Conservation (phyloP, 2,113 vertebrate species). For the Oncorhynchus keta region DNA sequence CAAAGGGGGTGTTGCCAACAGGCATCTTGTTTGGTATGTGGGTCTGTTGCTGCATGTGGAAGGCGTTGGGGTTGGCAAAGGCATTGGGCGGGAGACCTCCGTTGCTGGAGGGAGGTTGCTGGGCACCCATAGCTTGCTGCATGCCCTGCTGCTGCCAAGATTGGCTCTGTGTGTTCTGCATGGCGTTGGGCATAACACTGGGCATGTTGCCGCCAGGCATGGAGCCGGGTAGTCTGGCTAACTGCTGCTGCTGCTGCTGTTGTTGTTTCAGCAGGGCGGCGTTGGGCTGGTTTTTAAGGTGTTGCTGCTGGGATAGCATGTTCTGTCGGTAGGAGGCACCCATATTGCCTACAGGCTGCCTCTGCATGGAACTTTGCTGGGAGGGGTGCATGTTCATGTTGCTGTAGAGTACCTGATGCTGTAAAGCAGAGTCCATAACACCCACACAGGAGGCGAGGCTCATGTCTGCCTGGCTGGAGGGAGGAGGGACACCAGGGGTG, state of each 20-base stretch:
- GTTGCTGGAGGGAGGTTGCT: conserved; percentile 68
- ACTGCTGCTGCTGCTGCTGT: conserved; percentile 54
- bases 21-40: conserved; percentile 84
- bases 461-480: conserved; percentile 80
- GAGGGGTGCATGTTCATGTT: conserved; percentile 76
- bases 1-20: conserved; percentile 67
- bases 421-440: conserved; percentile 71
- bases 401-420: conserved; percentile 80
- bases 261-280: conserved; percentile 83
- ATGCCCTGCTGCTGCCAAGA: conserved; percentile 81
- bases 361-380: conserved; percentile 73
- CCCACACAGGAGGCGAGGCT: conserved; percentile 78
- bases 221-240: conserved; percentile 70
- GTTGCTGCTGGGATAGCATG: conserved; percentile 76
- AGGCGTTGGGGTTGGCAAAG: conserved; percentile 73
- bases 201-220: conserved; percentile 21
- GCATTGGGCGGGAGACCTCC: conserved; percentile 69
- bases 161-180: conserved; percentile 73
- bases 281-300: conserved; percentile 82
- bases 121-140: conserved; percentile 79
- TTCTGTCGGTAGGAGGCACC: conserved; percentile 83
- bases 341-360: conserved; percentile 75
- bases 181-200: conserved; percentile 1
- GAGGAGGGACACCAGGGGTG: conserved; percentile 62
- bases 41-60: conserved; percentile 83